A percentile compares a stretch with the other conserved stretches of the same genome.
phyloP scores from a whole-genome alignment of 2,888 invertebrate genomes.

The Phania funesta region DNA sequence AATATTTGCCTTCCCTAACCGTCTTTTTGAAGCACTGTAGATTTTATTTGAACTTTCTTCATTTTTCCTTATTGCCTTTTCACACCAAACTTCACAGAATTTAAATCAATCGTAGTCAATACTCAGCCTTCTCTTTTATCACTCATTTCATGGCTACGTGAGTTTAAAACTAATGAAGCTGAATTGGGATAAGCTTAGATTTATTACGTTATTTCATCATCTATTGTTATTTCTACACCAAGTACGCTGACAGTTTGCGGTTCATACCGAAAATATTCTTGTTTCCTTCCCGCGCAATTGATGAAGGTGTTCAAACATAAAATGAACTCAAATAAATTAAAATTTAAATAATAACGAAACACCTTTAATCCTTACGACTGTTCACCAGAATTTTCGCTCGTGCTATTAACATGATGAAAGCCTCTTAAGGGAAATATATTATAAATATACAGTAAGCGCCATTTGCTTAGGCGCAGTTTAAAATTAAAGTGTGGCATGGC shows the following conservation, averaged over 20 bases:
- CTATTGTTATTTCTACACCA: neutral
- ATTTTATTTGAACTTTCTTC: no score
- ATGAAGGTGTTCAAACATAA: slow-evolving; percentile 24
- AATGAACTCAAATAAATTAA: neutral
- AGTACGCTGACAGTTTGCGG: neutral
- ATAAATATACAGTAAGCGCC: neutral
- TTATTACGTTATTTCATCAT: slow-evolving; percentile 3
- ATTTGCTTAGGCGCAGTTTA: neutral
- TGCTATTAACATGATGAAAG: slow-evolving; percentile 53
- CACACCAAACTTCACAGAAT: no score
- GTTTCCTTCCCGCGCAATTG: neutral
- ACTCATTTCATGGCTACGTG: slow-evolving; percentile 50
- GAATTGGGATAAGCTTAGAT: slow-evolving; percentile 21
- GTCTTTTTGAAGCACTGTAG: no score
- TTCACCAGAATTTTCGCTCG: slow-evolving; percentile 49
- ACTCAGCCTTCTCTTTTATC: neutral
- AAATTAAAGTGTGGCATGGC: no score
- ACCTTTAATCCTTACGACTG: slow-evolving; percentile 3
- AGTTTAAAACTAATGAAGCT: slow-evolving; percentile 34
- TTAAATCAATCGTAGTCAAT: no score
- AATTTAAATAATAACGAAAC: slow-evolving; percentile 4
- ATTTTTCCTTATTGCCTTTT: no score
- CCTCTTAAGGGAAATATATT: slow-evolving; percentile 30
- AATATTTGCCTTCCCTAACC: no score
- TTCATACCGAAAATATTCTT: neutral